Conservation (phyloP, 1,140 invertebrate genomes). For the Heliothis subflexa region DNA sequence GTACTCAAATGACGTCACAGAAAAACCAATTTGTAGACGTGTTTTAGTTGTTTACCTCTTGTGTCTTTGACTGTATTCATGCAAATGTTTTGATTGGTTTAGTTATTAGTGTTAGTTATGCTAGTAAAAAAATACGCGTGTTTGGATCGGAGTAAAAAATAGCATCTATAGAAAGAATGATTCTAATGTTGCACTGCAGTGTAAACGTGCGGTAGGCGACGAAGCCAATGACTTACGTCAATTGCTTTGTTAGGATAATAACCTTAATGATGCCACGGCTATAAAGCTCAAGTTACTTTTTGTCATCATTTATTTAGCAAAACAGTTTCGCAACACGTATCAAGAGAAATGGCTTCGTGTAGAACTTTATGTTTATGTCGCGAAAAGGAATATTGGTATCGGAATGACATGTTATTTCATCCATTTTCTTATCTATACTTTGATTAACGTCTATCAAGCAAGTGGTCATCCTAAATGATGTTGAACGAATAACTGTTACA, state of each 20-base stretch:
- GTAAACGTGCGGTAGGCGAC: background rate
- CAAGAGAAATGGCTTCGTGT: background rate
- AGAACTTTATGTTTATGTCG: background rate
- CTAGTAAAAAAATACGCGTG: too few species aligned
- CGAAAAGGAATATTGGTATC: background rate
- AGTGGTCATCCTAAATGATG: background rate
- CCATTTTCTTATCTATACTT: too few species aligned
- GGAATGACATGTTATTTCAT: background rate
- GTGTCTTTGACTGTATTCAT: too few species aligned
- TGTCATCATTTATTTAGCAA: conserved; percentile 31
- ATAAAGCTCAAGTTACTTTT: conserved; percentile 32
- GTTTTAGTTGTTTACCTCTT: too few species aligned
- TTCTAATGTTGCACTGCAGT: conserved; percentile 16
- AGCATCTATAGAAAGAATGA: background rate
- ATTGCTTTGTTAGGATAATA: conserved; percentile 34
- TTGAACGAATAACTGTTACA: background rate
- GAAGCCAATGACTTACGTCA: conserved; percentile 27
- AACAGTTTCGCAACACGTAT: conserved; percentile 4
- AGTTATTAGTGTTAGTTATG: too few species aligned
- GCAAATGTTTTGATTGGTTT: too few species aligned
- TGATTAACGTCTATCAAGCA: too few species aligned
- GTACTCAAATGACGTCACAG: too few species aligned
- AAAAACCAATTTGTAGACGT: too few species aligned
- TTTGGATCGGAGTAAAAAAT: background rate
- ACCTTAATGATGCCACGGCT: conserved; percentile 13